Conservation (phyloP, 2,113 vertebrate species). For the Poecilia latipinna region DNA sequence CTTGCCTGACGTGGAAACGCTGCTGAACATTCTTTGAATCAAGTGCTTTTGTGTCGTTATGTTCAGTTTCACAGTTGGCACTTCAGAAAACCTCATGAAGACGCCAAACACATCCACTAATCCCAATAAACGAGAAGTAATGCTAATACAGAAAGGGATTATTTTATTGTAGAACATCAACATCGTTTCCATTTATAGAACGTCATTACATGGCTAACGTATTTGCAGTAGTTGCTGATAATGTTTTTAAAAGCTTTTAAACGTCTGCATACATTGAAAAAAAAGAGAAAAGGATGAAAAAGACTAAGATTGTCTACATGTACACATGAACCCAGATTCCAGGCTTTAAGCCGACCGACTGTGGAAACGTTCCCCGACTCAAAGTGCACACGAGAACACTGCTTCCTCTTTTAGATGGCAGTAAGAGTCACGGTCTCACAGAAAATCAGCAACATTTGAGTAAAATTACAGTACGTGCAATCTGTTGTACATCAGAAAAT, state of each 20-base stretch:
- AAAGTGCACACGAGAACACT: background rate
- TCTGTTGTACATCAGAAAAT: slow-evolving; percentile 44
- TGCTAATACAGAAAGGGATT: background rate
- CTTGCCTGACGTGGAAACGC: background rate
- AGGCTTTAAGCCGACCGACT: background rate
- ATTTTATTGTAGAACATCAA: slow-evolving; percentile 2
- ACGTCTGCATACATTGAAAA: background rate
- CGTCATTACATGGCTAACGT: background rate
- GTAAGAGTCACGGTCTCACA: slow-evolving; percentile 2
- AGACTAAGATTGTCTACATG: background rate
- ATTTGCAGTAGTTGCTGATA: background rate
- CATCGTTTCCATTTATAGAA: background rate
- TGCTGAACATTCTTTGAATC: background rate
- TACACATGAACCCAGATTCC: background rate
- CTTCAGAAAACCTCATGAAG: background rate
- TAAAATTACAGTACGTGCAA: slow-evolving; percentile 44
- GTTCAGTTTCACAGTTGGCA: background rate
- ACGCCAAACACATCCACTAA: background rate
- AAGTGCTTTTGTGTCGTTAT: background rate
- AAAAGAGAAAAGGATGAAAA: background rate
- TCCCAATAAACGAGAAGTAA: background rate
- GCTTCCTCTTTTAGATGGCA: background rate
- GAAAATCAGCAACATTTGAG: slow-evolving; percentile 9
- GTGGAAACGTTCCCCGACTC: background rate
- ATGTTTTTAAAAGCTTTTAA: background rate